Base-by-base conservation (phyloP, 2,888 invertebrate species). In the Megaustenia siamemsis region DNA sequence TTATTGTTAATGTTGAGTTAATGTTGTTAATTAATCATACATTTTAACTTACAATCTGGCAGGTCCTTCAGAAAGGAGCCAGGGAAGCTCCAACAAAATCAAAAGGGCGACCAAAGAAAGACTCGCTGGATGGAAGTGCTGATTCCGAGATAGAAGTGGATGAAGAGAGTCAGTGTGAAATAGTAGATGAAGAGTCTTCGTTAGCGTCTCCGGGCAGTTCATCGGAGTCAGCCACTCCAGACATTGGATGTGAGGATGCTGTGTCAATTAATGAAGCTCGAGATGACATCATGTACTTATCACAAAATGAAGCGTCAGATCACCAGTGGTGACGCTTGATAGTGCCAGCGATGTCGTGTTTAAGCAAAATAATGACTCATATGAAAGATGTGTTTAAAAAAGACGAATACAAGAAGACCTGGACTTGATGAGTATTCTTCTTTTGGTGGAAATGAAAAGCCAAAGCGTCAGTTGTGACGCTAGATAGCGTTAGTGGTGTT, bases 91-190 rank as follows among this genome's bases (percentile, higher is more conserved):
- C 94, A 0, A 94, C 93, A 3, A 94, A 94, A 88, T 93, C 94
- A 6, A 94, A 94, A 90, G 94, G 94, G 8, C 86, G 94, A 76
- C 94, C 94, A 5, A 93, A 93, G 88, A 94, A 94, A 86, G 91
- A 91, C 86, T 84, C 90, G 86, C 63, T 86, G n/a, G 87, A 88
- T 18, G 82, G 38, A 4, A 63, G 75, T 60, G 71, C 56, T 15
- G 85, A 85, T n/a, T 76, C 79, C 0, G 84, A 84, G 38, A 68
- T 79, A 21, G 78, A 78, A 15, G 84, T 84, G 0, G 73, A 79
- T 28, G 84, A 84, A 32, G 69, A 78, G 8, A 56, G 71, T n/a
- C 28, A 28, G 6, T 63, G 45, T 45, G 75, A 75, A 40, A 8
- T 69, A 28, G 49, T 32, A 21, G 6, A 82, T 35, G 66, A 79